phyloP scores from a whole-genome alignment of 2,797 vertebrate genomes.

The Megalops cyprinoides region DNA sequence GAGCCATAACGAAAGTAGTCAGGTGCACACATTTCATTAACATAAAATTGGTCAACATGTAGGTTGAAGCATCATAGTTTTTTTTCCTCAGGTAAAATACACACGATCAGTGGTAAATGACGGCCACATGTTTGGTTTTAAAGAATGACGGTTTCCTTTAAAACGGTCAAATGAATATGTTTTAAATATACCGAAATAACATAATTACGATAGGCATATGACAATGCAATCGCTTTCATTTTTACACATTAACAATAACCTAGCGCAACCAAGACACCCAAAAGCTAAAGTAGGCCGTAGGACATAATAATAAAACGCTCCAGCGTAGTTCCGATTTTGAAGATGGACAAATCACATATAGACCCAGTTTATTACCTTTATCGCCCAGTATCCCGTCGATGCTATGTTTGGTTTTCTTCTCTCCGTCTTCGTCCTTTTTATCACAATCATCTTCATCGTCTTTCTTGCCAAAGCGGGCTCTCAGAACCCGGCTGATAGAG shows the following conservation, averaged over 20 bases:
- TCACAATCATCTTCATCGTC: conserved; percentile 90
- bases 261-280: neutral
- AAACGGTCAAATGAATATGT: too few relatives aligned
- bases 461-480: conserved; percentile 94
- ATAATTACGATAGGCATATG: neutral
- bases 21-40: conserved; percentile 23
- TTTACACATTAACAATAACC: too few relatives aligned
- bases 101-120: neutral
- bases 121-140: too few relatives aligned
- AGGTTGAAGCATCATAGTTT: neutral
- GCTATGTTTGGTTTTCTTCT: conserved; percentile 95
- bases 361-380: conserved; percentile 82
- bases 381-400: conserved; percentile 95
- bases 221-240: neutral
- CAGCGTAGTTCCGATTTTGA: neutral
- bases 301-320: neutral
- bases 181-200: too few relatives aligned
- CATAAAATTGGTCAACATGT: conserved; percentile 12
- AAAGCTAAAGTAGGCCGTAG: neutral
- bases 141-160: too few relatives aligned
- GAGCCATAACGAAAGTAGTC: conserved; percentile 17
- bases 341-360: conserved; percentile 10
- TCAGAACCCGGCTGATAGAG: conserved; percentile 95
- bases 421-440: conserved; percentile 90
- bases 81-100: neutral